Evolutionary conservation across 2,113 vertebrate genomes (phyloP).

Genomic region (Gymnogyps californianus): DNA sequence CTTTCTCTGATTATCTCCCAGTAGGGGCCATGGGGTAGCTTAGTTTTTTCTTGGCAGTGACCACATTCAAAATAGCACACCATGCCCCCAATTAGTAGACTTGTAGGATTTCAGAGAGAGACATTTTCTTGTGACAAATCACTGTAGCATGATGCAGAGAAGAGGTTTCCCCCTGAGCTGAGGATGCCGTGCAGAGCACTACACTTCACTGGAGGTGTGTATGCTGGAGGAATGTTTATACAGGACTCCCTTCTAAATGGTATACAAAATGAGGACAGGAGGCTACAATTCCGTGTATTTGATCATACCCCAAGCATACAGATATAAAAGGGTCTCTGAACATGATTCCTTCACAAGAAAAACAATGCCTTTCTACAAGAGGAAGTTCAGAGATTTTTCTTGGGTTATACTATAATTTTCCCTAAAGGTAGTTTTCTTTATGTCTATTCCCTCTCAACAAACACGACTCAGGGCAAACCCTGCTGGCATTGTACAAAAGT

Average conservation of each 20-base stretch:
- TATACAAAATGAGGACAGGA: background rate
- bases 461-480: background rate
- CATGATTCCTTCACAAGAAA: background rate
- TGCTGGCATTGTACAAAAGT: background rate
- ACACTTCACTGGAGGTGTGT: background rate
- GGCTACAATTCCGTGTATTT: background rate
- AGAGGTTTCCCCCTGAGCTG: background rate
- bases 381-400: background rate
- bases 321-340: background rate
- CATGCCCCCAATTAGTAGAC: background rate
- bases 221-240: background rate
- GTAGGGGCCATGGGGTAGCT: fast-evolving
- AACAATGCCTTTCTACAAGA: background rate
- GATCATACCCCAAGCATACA: background rate
- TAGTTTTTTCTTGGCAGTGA: background rate
- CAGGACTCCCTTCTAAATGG: background rate
- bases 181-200: background rate
- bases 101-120: background rate
- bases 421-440: background rate
- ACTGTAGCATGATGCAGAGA: background rate
- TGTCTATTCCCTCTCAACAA: background rate
- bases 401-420: background rate
- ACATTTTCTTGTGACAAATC: background rate
- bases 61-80: background rate
- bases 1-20: background rate